These are phyloP conservation scores for Oostethus manadensis DNA, from an alignment of 2,113 vertebrate species.

Conservation along the genomic window DNA sequence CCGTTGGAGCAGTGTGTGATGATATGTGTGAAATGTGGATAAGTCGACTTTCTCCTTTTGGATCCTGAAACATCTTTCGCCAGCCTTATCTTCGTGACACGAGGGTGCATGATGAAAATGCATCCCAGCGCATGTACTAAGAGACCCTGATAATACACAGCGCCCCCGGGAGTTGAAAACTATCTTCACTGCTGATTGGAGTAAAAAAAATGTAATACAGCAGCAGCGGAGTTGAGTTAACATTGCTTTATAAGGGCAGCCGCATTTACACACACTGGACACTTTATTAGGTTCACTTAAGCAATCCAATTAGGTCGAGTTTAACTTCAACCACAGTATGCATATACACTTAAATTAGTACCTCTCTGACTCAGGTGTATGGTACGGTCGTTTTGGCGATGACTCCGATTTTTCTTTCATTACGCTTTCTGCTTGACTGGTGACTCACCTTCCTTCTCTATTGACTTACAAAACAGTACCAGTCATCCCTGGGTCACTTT, in stretches of 20 bases:
- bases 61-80: slow-evolving; percentile 24
- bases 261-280: not conserved
- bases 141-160: slow-evolving; percentile 32
- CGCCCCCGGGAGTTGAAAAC: slow-evolving; percentile 14
- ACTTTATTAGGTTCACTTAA: not conserved
- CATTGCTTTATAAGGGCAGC: not conserved
- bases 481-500: no score
- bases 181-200: slow-evolving; percentile 43
- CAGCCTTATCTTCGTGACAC: slow-evolving; percentile 37
- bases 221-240: slow-evolving; percentile 13
- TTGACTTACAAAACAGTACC: no score
- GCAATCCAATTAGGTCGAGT: no score
- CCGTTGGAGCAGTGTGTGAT: slow-evolving; percentile 24
- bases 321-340: no score
- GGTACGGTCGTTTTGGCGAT: no score
- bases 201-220: slow-evolving; percentile 22
- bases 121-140: slow-evolving; percentile 18
- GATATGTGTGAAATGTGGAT: slow-evolving; percentile 13
- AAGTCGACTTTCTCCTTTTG: slow-evolving; percentile 25
- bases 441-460: no score
- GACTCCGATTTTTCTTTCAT: no score
- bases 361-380: no score
- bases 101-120: slow-evolving; percentile 51
- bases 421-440: no score
- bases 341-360: no score